Percentiles rank a stretch among this genome's conserved stretches.
These are phyloP conservation scores for Potorous gilbertii DNA, from an alignment of 2,797 vertebrate species.

Conservation along the genomic window DNA sequence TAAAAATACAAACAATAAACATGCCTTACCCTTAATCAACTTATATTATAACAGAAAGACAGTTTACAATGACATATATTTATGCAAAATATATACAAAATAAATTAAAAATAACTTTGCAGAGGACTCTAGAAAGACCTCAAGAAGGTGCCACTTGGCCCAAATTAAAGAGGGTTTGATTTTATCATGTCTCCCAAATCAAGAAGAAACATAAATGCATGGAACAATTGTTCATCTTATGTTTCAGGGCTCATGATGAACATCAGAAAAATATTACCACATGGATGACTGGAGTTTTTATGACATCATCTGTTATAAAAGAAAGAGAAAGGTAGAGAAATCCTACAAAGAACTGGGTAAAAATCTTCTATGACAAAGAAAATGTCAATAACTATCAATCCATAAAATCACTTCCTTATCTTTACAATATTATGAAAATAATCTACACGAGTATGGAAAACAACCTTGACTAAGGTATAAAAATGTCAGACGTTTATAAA, in stretches of 20 bases:
- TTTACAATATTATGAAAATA: background rate
- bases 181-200: background rate
- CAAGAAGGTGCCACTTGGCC: background rate
- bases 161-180: background rate
- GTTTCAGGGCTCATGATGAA: background rate
- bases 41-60: background rate
- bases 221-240: background rate
- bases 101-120: background rate
- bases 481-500: background rate
- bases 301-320: background rate
- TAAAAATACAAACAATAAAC: background rate
- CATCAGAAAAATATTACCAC: background rate
- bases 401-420: background rate
- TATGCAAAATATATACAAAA: background rate
- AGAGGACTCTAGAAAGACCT: background rate
- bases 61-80: background rate
- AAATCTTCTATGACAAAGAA: background rate
- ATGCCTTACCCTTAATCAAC: background rate
- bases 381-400: background rate
- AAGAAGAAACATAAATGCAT: background rate
- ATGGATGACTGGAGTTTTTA: background rate
- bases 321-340: background rate
- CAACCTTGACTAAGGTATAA: background rate
- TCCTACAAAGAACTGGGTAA: background rate
- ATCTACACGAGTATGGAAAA: background rate